A percentile compares a stretch with the other conserved stretches of the same genome.
These are phyloP conservation scores for Lasioglossum albipes DNA, from an alignment of 1,140 invertebrate species.

Conservation along the genomic window DNA sequence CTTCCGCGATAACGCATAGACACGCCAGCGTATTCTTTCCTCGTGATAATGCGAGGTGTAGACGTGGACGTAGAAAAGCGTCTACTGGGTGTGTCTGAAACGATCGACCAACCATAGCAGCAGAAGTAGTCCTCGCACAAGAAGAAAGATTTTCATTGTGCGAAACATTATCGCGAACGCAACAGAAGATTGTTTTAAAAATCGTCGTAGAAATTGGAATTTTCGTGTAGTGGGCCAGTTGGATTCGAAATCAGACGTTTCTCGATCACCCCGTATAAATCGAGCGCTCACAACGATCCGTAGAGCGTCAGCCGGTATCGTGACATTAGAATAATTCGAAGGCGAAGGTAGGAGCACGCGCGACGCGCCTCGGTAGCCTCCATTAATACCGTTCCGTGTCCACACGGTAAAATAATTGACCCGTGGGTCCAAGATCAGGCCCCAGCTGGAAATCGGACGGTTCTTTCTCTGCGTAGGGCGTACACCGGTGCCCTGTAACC, in stretches of 20 bases:
- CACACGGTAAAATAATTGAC: conserved; percentile 51
- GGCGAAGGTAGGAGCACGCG: conserved; percentile 22
- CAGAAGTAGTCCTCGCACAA: no score
- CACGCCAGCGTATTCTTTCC: conserved; percentile 22
- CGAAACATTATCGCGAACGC: no score
- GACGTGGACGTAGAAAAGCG: conserved; percentile 5
- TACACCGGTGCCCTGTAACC: conserved; percentile 42
- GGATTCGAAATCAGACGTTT: background rate
- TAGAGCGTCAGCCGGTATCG: conserved; percentile 29
- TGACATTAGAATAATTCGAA: conserved; percentile 63
- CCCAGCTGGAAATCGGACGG: conserved; percentile 36
- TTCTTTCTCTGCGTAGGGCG: conserved; percentile 35
- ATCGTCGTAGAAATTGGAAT: background rate
- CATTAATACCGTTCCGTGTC: conserved; percentile 52
- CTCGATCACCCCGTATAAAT: background rate
- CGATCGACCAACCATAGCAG: no score
- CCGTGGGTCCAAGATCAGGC: background rate
- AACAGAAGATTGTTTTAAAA: background rate
- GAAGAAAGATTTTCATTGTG: no score
- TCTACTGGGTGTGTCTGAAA: conserved; percentile 1
- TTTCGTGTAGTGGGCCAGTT: background rate
- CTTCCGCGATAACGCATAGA: conserved; percentile 16
- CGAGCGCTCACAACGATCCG: background rate
- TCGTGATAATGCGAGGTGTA: conserved; percentile 11
- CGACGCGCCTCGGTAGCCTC: conserved; percentile 52